Percentiles rank a stretch among this genome's conserved stretches.
phyloP scores from a whole-genome alignment of 2,113 vertebrate genomes.

The Ailurus styani region DNA sequence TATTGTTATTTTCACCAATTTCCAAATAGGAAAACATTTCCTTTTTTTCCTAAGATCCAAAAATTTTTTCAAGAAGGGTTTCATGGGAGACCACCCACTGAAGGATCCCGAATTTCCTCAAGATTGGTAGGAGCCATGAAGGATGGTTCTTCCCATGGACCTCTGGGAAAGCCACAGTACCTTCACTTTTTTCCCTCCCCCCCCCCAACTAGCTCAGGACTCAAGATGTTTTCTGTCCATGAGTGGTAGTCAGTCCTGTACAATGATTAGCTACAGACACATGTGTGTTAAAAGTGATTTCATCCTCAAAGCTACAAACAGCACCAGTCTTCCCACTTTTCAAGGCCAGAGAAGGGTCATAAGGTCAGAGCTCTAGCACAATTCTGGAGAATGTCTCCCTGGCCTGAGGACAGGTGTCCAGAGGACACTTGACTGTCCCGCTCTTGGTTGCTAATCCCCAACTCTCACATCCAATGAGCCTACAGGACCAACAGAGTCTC shows the following conservation, averaged over 20 bases:
- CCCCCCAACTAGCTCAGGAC: background rate
- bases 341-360: background rate
- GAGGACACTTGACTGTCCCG: too few relatives aligned
- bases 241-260: background rate
- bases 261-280: background rate
- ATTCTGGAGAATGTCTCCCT: background rate
- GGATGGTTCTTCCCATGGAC: background rate
- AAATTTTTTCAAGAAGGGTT: background rate
- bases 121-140: background rate
- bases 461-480: background rate
- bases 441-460: background rate
- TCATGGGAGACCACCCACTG: background rate
- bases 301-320: background rate
- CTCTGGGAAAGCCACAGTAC: background rate
- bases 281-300: background rate
- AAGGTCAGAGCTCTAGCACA: background rate
- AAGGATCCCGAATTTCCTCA: background rate
- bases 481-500: background rate
- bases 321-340: background rate
- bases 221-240: background rate
- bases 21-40: background rate
- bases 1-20: constrained; percentile 17
- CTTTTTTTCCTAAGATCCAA: background rate
- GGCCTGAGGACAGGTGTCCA: background rate
- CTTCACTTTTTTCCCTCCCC: background rate